Evolutionary conservation across 2,888 invertebrate genomes (phyloP), one percentile per base, ranked within the genome.

Genomic region (Tachystola acroxantha): DNA sequence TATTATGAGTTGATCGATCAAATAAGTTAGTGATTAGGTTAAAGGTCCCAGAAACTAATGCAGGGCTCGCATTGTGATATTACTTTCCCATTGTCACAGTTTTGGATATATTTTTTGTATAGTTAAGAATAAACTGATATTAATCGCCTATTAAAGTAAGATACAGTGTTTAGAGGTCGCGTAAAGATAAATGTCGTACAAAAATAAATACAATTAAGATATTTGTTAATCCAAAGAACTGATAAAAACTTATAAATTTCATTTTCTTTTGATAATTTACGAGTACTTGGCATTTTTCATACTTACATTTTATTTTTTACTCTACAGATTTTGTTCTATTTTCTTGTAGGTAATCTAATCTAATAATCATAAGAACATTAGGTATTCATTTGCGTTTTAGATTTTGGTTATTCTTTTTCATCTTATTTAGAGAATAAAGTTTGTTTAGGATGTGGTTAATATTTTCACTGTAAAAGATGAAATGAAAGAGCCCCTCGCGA

Each of bases 1-100:
- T 76, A 70, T 61, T 75, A 78, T 45, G 57, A 70, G 61, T 57
- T 71, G 35, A 54, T 62, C 40, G 54, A 71, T 51, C 56, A 63
- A 64, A 16, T 40, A 47, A 34, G 54, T 54, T 60, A 64, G 63
- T 60, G 64, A 66, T 52, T 24, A 27, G 27, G 3, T 11, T 12
- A 11, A 11, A 31, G 34, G 27, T 44, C 43, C 42, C 36, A 41
- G 42, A 50, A 63, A 59, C 50, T 41, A 38, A 69, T 65, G 64
- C 71, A 75, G 69, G 70, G 66, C 67, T 65, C 48, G 41, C 58
- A 48, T 58, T 74, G 77, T 79, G 76, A 75, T 78, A 73, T 58
- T 60, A 51, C 6, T n/a, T n/a, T 24, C 24, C 32, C 36, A 48
- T 44, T 55, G 70, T 78, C 76, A 75, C 78, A 75, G 68, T 43